Evolutionary conservation across 2,888 invertebrate species (phyloP).

Genomic region (Caenorhabditis japonica): DNA sequence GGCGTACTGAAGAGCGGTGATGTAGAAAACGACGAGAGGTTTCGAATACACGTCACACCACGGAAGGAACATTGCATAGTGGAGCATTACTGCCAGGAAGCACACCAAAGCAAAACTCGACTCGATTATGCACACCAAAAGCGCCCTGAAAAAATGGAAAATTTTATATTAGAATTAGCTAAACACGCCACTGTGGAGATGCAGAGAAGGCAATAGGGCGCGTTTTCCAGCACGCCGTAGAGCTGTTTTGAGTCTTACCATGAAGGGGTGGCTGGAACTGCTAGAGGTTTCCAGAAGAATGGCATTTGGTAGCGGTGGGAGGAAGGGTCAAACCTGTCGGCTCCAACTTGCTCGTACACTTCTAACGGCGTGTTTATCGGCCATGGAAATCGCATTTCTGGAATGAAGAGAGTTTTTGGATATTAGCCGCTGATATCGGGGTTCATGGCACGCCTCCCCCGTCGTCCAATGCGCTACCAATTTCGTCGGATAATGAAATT

Average conservation of each 20-base stretch:
- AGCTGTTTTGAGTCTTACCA: too few relatives aligned
- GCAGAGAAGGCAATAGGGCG: too few relatives aligned
- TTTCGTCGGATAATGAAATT: background rate
- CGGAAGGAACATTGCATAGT: constrained; percentile 70
- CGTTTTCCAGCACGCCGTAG: too few relatives aligned
- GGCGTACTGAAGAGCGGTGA: constrained; percentile 71
- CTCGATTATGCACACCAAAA: constrained; percentile 74
- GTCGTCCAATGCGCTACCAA: too few relatives aligned
- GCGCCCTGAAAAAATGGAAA: constrained; percentile 73
- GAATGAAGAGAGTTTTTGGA: constrained; percentile 6
- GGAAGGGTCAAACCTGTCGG: constrained; percentile 64
- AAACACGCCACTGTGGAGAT: too few relatives aligned
- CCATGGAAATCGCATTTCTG: constrained; percentile 75
- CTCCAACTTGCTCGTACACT: constrained; percentile 75
- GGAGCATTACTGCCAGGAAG: constrained; percentile 70
- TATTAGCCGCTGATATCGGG: too few relatives aligned
- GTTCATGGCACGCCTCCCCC: too few relatives aligned
- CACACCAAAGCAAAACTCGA: constrained; percentile 68
- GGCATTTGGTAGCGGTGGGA: constrained; percentile 66
- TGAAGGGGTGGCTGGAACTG: constrained; percentile 73
- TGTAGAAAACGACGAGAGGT: constrained; percentile 69
- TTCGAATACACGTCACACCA: constrained; percentile 62
- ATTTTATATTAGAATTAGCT: background rate
- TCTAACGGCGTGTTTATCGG: constrained; percentile 74
- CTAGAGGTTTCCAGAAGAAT: constrained; percentile 71